Evolutionary conservation across 64 coral and sea anemone genomes (phyloP).

Genomic region (Montipora efflorescens): DNA sequence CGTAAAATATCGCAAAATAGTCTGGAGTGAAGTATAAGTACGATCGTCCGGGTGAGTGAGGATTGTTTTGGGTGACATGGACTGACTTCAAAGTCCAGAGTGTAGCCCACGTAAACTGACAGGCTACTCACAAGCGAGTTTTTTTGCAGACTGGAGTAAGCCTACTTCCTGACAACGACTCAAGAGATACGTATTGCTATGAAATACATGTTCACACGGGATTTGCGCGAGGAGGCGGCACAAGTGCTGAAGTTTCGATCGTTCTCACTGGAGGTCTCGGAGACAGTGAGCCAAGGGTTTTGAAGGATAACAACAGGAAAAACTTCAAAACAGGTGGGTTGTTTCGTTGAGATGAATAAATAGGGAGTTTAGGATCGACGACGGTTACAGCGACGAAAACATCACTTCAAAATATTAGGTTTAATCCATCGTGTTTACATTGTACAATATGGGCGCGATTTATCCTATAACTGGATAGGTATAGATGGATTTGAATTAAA

Average conservation of each 20-base stretch:
- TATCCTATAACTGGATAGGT: no score
- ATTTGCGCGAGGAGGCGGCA: constrained; percentile 68
- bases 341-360: background rate
- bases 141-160: constrained; percentile 74
- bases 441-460: no score
- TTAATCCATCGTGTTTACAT: no score
- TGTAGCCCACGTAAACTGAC: background rate
- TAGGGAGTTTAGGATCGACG: background rate
- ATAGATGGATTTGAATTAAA: no score
- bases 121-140: background rate
- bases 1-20: no score
- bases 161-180: constrained; percentile 71
- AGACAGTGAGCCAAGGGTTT: constrained; percentile 69
- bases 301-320: constrained; percentile 76
- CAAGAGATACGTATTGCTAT: constrained; percentile 68
- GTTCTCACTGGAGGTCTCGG: constrained; percentile 68
- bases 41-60: no score
- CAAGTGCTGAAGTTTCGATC: constrained; percentile 83
- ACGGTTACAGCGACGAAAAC: no score
- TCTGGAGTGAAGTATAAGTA: background rate
- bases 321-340: constrained; percentile 57
- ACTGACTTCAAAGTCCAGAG: no score
- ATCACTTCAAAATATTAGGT: no score
- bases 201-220: constrained; percentile 80
- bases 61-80: no score